A percentile compares a stretch with the other conserved stretches of the same genome.
Conservation (phyloP, 2,113 vertebrate genomes). For the Perognathus longimembris region DNA sequence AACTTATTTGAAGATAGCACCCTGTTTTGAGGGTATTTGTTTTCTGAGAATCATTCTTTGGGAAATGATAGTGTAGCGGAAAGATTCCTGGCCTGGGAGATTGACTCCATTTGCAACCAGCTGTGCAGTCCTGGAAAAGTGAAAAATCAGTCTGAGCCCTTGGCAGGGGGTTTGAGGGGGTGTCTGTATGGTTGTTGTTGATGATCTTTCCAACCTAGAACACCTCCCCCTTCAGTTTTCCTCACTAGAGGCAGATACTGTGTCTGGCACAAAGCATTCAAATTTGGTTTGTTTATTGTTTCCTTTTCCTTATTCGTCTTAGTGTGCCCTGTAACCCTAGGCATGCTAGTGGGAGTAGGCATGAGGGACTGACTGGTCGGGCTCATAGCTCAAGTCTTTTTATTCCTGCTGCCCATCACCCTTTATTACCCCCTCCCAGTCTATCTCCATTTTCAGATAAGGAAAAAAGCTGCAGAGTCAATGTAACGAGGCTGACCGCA, state of each 20-base stretch:
- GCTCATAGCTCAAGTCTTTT: neutral
- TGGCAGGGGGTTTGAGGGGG: neutral
- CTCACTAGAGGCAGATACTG: neutral
- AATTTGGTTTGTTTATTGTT: neutral
- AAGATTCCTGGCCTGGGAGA: neutral
- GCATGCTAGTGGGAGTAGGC: neutral
- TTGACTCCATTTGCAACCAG: neutral
- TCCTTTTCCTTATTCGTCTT: neutral
- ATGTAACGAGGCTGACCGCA: neutral
- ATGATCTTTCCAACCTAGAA: neutral
- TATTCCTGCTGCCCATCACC: neutral
- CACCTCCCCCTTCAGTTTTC: neutral
- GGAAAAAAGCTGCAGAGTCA: neutral
- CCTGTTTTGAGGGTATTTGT: neutral
- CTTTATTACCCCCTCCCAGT: neutral
- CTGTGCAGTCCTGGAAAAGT: neutral
- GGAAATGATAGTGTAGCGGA: neutral
- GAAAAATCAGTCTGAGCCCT: neutral
- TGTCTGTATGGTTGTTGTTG: neutral
- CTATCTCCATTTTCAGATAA: neutral
- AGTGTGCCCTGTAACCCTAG: neutral
- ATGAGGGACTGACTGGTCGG: neutral
- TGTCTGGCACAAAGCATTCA: neutral
- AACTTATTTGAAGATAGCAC: neutral
- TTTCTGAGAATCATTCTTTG: constrained; percentile 23